Evolutionary conservation across 2,797 vertebrate species (phyloP).

Genomic region (Cyclura pinguis): DNA sequence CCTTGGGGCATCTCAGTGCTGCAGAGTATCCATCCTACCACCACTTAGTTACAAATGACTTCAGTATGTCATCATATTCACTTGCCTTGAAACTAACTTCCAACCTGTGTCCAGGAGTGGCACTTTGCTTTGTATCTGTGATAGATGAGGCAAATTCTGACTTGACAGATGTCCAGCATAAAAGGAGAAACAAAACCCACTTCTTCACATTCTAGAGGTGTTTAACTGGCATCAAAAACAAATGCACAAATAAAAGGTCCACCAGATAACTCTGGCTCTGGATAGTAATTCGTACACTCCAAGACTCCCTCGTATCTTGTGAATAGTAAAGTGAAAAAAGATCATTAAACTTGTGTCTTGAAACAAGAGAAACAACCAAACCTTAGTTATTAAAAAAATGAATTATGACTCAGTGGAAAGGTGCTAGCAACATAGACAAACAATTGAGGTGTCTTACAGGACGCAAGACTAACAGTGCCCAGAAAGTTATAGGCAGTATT

Average conservation of each 20-base stretch:
- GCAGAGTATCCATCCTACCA: background rate
- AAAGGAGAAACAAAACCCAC: background rate
- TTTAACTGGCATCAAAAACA: too few species aligned
- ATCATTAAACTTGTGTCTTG: background rate
- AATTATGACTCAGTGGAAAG: slow-evolving; percentile 15
- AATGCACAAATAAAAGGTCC: background rate
- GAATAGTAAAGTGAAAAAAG: background rate
- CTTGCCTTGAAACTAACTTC: background rate
- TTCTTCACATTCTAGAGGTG: background rate
- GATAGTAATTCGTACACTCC: background rate
- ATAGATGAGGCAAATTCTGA: background rate
- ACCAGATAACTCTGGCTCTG: background rate
- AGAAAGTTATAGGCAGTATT: background rate
- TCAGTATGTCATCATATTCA: background rate
- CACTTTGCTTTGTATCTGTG: background rate
- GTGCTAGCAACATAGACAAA: background rate
- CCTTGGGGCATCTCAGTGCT: too few species aligned
- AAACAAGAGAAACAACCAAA: background rate
- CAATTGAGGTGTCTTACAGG: background rate
- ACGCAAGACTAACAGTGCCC: background rate
- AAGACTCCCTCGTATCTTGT: background rate
- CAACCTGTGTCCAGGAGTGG: background rate
- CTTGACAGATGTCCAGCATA: background rate
- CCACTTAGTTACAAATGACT: background rate
- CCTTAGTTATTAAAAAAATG: background rate